Evolutionary conservation across 2,113 vertebrate species (phyloP), one percentile per base, ranked within the genome.

Genomic region (Arizona elegans): DNA sequence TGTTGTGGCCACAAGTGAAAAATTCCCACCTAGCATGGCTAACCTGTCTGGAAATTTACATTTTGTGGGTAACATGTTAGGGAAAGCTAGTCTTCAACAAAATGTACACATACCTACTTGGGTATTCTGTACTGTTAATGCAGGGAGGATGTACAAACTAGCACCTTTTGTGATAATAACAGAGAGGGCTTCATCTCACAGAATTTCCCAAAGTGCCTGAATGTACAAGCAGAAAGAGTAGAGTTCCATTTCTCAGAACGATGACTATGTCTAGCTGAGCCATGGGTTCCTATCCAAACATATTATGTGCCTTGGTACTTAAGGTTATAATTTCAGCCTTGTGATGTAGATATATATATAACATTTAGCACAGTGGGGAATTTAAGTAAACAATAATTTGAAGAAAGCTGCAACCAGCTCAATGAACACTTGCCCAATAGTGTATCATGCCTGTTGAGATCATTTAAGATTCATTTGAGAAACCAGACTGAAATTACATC

Each of bases 381-480:
- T 93, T 93, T 53, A 65, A 62, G 92, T 90, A 92, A 92, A 65
- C 91, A 90, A 86, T 92, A 94, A 93, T 94, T 86, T 81, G 81
- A 91, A 90, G 93, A 65, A 0, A 55, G 92, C n/a, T 89, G 87
- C 19, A 0, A 94, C n/a, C 43, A 58, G 65, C 70, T 70, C 91
- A 56, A 81, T 81, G 92, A 38, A 86, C 23, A 85, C 89, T 86
- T 92, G 91, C 62, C 5, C 70, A 38, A 56, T 19, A 89, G 91
- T 13, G 86, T 65, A 93, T 87, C n/a, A 65, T 89, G 92, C 81
- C 89, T 50, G 11, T 87, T 90, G 89, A 90, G 92, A 92, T n/a
- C 33, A 38, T 89, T 54, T 89, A 12, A 56, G 65, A 88, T 92
- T 33, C 54, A 85, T 89, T 24, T 89, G 70, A 87, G 75, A 90